Percentiles rank a stretch among this genome's conserved stretches.
These are phyloP conservation scores for Cliona cf. orientalis DNA, from an alignment of 37 sponge, comb jelly and placozoan species.

Conservation along the genomic window DNA sequence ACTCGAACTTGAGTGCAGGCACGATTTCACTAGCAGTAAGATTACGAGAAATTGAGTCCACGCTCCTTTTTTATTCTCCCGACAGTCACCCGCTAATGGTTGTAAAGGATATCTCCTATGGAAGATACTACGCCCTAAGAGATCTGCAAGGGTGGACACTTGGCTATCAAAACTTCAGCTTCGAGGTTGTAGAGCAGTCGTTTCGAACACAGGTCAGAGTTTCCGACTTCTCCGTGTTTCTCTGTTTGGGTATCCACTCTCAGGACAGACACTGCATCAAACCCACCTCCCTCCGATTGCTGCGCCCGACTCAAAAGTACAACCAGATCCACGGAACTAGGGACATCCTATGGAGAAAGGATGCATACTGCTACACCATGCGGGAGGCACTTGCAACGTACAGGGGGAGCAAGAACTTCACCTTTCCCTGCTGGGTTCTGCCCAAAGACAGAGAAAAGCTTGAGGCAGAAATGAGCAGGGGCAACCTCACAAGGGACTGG, in stretches of 20 bases:
- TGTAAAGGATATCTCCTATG: constrained; percentile 75
- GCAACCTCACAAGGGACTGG: constrained; percentile 19
- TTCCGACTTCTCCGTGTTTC: constrained; percentile 63
- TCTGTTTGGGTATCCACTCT: constrained; percentile 74
- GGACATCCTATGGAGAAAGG: constrained; percentile 87
- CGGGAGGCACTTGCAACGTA: constrained; percentile 57
- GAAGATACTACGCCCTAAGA: constrained; percentile 81
- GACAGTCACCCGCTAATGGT: constrained; percentile 45
- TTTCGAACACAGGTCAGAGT: constrained; percentile 26
- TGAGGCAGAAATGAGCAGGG: constrained; percentile 31
- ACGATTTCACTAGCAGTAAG: too few species aligned
- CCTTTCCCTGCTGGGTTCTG: constrained; percentile 89
- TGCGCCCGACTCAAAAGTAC: constrained; percentile 61
- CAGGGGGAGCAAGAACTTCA: constrained; percentile 58
- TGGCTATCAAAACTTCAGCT: constrained; percentile 66
- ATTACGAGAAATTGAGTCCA: constrained; percentile 17
- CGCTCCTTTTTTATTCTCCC: constrained; percentile 48
- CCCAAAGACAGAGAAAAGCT: constrained; percentile 69
- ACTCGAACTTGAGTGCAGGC: too few species aligned
- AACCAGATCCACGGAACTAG: constrained; percentile 78
- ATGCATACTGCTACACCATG: constrained; percentile 79
- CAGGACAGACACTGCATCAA: constrained; percentile 76
- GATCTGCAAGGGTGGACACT: constrained; percentile 87
- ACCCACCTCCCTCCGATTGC: constrained; percentile 26
- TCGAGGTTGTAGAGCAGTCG: constrained; percentile 60